Conservation (phyloP, 2,888 invertebrate genomes). For the Melinopterus prodromus region DNA sequence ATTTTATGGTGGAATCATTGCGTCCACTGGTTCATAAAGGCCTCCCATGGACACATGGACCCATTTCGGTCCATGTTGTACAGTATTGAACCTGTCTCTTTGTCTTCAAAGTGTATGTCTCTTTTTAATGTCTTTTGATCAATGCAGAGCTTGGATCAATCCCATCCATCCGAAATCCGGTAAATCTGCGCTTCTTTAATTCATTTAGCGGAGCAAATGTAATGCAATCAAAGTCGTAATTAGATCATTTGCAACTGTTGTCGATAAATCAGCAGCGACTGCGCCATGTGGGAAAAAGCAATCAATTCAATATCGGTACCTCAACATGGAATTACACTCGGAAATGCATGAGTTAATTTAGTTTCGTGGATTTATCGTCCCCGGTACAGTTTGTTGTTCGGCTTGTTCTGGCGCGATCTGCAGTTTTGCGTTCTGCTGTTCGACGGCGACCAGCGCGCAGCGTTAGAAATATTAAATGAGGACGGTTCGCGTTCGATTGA, state of each 20-base stretch:
- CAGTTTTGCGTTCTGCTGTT: slow-evolving; percentile 9
- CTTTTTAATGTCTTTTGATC: not conserved
- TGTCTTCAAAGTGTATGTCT: no score
- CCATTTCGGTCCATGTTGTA: no score
- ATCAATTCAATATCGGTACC: slow-evolving; percentile 33
- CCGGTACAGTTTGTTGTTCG: not conserved
- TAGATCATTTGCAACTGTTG: slow-evolving; percentile 4
- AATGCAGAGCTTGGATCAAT: not conserved
- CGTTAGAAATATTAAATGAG: slow-evolving; percentile 37
- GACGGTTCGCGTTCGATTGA: slow-evolving; percentile 38
- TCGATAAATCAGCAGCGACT: not conserved
- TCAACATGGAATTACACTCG: slow-evolving; percentile 34
- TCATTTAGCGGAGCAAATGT: not conserved
- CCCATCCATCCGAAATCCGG: not conserved
- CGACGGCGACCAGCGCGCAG: slow-evolving; percentile 21
- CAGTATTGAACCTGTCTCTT: no score
- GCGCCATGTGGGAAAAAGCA: slow-evolving; percentile 26
- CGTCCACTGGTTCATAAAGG: no score
- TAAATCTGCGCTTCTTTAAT: not conserved
- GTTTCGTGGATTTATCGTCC: slow-evolving; percentile 36
- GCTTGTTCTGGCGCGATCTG: not conserved
- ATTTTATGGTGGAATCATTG: no score
- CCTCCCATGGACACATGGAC: no score
- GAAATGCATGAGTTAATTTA: slow-evolving; percentile 40
- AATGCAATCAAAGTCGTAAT: not conserved